These are phyloP conservation scores for Strigamia crassipes DNA, from an alignment of 2,888 invertebrate species.

Conservation along the genomic window DNA sequence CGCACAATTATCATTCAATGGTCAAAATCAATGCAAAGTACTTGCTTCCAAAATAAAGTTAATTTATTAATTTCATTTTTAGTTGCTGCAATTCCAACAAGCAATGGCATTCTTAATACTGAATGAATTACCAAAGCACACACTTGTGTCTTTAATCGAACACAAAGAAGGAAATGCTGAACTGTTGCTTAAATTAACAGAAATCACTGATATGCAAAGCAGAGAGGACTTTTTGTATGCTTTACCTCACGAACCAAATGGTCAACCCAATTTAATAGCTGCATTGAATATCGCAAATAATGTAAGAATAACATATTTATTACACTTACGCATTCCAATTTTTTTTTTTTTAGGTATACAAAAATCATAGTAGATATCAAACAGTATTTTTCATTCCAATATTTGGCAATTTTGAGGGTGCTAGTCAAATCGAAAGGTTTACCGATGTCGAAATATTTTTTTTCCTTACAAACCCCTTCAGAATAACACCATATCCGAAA, in stretches of 20 bases:
- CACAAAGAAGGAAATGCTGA: slow-evolving; percentile 17
- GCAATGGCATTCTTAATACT: slow-evolving; percentile 12
- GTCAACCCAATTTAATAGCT: not conserved
- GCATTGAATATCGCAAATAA: not conserved
- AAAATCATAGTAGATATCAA: not conserved
- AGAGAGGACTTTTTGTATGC: not conserved
- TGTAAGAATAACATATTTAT: not conserved
- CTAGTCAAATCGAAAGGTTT: not conserved
- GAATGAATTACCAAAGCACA: slow-evolving; percentile 7
- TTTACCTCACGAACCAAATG: not conserved
- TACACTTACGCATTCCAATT: not conserved
- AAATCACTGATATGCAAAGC: slow-evolving; percentile 1
- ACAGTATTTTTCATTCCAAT: slow-evolving; percentile 29
- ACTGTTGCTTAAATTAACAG: not conserved
- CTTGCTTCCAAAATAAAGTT: not conserved
- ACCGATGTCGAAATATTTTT: not conserved
- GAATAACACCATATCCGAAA: not conserved
- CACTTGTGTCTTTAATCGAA: not conserved
- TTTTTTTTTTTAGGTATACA: not conserved
- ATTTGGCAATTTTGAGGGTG: slow-evolving; percentile 19
- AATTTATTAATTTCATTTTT: not conserved
- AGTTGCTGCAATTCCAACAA: slow-evolving; percentile 2
- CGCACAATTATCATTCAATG: not conserved
- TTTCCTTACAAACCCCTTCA: slow-evolving; percentile 2
- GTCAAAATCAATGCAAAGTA: not conserved